Conservation (phyloP, 2,113 vertebrate genomes). For the Eubucco bourcierii region DNA sequence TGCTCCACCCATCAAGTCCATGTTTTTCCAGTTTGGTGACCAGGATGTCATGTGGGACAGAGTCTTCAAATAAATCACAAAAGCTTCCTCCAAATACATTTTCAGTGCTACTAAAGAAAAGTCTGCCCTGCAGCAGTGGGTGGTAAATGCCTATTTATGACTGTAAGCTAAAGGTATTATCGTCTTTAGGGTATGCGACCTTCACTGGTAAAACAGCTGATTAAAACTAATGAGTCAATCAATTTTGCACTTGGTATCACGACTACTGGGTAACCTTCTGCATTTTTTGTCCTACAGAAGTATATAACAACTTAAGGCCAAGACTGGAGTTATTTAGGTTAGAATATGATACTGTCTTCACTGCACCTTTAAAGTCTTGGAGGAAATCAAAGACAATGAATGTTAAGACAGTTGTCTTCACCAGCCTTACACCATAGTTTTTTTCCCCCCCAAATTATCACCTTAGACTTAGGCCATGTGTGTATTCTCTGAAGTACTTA, state of each 20-base stretch:
- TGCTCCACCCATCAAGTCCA: too few relatives aligned
- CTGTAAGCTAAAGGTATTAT: neutral
- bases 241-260: neutral
- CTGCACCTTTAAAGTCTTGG: neutral
- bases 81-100: neutral
- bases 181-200: slow-evolving; percentile 2
- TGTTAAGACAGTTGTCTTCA: neutral
- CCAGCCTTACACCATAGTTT: neutral
- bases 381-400: neutral
- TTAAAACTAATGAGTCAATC: slow-evolving; percentile 48
- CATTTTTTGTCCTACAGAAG: neutral
- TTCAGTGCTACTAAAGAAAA: neutral
- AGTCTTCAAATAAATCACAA: neutral
- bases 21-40: too few relatives aligned
- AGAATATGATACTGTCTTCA: neutral
- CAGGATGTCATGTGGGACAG: too few relatives aligned
- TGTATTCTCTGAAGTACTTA: neutral
- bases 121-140: neutral
- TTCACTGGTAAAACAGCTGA: slow-evolving; percentile 22
- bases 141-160: neutral
- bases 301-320: neutral
- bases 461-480: neutral
- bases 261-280: neutral
- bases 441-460: neutral
- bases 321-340: neutral